Conservation (phyloP, 2,797 vertebrate species). For the Malurus leucopterus region DNA sequence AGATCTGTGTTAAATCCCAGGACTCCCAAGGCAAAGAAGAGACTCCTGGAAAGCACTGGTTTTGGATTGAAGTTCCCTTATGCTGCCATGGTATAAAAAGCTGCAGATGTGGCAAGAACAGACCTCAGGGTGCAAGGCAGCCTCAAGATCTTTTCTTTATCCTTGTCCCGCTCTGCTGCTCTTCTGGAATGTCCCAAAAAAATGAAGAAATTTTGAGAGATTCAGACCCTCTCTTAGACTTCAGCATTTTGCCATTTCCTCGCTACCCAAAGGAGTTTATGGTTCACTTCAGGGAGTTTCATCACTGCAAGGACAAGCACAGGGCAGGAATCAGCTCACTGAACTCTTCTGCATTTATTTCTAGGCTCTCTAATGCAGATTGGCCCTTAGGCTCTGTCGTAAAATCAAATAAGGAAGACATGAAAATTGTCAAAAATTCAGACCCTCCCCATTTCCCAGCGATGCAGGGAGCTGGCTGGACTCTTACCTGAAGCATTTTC, state of each 20-base stretch:
- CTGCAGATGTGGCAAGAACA: neutral
- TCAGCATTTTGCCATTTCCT: neutral
- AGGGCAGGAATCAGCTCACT: neutral
- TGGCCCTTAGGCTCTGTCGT: neutral
- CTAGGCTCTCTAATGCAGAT: neutral
- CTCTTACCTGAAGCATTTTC: neutral
- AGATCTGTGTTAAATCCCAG: neutral
- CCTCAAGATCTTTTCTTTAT: neutral
- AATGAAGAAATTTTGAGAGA: neutral
- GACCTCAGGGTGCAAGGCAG: neutral
- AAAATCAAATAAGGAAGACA: neutral
- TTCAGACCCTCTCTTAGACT: neutral
- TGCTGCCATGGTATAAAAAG: neutral
- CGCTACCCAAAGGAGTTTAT: neutral
- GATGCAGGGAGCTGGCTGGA: neutral
- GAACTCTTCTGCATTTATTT: neutral
- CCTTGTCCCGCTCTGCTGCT: neutral
- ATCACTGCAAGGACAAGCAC: neutral
- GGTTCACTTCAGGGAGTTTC: neutral
- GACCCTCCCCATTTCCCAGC: accelerated
- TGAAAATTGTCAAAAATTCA: neutral
- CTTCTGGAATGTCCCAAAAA: neutral
- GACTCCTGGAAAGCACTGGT: neutral
- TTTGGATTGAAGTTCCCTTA: neutral
- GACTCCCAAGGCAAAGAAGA: neutral